These are phyloP conservation scores for Otolemur crassicaudatus DNA, from an alignment of 2,797 vertebrate genomes.

Conservation along the genomic window DNA sequence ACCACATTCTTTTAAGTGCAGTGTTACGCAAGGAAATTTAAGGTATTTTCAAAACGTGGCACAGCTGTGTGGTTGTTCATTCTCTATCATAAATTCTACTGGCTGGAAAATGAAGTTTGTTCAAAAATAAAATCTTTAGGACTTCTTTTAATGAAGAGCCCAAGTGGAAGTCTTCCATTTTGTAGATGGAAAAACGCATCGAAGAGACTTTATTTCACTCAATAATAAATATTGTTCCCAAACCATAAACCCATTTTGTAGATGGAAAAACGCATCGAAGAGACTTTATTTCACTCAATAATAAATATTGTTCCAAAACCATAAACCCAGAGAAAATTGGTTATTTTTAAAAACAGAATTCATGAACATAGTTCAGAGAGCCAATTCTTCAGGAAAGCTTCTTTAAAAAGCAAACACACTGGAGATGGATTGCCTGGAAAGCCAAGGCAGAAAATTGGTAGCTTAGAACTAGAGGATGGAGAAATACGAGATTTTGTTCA, in stretches of 20 bases:
- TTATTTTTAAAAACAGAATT: conserved; percentile 63
- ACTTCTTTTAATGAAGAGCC: conserved; percentile 71
- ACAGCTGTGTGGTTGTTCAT: conserved; percentile 72
- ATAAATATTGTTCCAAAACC: conserved; percentile 73
- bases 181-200: conserved; percentile 68
- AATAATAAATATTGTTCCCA: conserved; percentile 71
- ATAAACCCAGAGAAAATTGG: conserved; percentile 46
- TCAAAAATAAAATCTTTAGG: conserved; percentile 80
- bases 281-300: conserved; percentile 53
- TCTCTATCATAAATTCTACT: conserved; percentile 76
- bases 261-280: conserved; percentile 68
- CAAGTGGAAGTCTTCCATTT: conserved; percentile 46
- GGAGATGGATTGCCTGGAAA: neutral
- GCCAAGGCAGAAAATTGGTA: conserved; percentile 27
- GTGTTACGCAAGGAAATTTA: conserved; percentile 66
- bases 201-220: conserved; percentile 54
- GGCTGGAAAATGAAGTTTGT: conserved; percentile 80
- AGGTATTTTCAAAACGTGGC: conserved; percentile 73
- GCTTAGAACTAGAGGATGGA: neutral
- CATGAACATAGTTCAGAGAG: conserved; percentile 54
- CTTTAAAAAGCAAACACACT: conserved; percentile 21
- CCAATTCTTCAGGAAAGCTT: conserved; percentile 51
- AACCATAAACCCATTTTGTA: conserved; percentile 68
- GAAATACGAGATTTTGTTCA: conserved; percentile 18
- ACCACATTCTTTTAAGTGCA: conserved; percentile 31